phyloP scores from a whole-genome alignment of 1,140 invertebrate genomes.

The Apis mellifera region DNA sequence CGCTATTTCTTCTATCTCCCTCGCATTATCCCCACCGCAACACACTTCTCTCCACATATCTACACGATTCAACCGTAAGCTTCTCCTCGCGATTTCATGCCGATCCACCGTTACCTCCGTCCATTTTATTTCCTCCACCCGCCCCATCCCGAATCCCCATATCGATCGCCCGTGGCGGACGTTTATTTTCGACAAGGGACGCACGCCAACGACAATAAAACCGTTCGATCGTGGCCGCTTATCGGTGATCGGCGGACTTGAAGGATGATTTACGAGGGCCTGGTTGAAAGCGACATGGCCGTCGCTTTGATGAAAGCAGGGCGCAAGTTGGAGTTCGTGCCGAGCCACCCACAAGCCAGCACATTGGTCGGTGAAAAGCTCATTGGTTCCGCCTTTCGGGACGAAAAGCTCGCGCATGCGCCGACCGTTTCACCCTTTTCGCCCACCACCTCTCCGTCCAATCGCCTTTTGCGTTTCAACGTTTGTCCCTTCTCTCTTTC shows the following conservation, averaged over 20 bases:
- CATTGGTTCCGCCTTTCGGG: slow-evolving; percentile 57
- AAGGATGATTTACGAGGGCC: slow-evolving; percentile 57
- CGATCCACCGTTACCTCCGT: not conserved
- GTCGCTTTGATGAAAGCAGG: slow-evolving; percentile 55
- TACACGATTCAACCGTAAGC: not conserved
- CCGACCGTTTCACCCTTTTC: not conserved
- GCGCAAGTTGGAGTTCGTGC: slow-evolving; percentile 45
- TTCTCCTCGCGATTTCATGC: not conserved
- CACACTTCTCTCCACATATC: not conserved
- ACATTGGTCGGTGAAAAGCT: slow-evolving; percentile 66
- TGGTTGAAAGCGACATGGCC: slow-evolving; percentile 53
- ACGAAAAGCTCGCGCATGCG: slow-evolving; percentile 66
- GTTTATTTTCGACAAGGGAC: slow-evolving; percentile 49
- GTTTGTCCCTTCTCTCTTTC: not conserved
- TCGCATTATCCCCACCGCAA: not conserved
- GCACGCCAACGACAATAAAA: slow-evolving; percentile 54
- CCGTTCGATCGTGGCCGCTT: slow-evolving; percentile 51
- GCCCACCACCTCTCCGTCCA: not conserved
- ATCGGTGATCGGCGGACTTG: slow-evolving; percentile 54
- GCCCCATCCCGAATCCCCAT: not conserved
- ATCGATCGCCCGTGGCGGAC: slow-evolving; percentile 28
- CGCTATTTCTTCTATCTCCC: not conserved
- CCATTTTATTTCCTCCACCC: not conserved
- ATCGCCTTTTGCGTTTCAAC: slow-evolving; percentile 31
- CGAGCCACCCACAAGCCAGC: slow-evolving; percentile 60